These are phyloP conservation scores for Rostratula benghalensis DNA, from an alignment of 2,113 vertebrate genomes.

Conservation along the genomic window DNA sequence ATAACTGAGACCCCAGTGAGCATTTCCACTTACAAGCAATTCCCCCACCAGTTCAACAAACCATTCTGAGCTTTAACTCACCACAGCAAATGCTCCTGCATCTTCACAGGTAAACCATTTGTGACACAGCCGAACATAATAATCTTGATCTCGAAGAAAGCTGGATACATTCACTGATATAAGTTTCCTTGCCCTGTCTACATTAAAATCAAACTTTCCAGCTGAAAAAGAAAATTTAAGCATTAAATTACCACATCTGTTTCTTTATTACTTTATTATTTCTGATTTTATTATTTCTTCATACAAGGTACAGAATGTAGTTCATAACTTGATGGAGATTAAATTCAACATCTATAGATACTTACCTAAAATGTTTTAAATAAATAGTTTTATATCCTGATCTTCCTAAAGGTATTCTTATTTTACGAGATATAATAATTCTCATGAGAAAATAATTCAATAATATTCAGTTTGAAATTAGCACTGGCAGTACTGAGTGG, in stretches of 20 bases:
- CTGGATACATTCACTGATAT: conserved; percentile 77
- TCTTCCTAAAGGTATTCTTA: not conserved
- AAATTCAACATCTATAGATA: not conserved
- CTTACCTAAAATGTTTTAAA: not conserved
- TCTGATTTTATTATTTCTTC: not conserved
- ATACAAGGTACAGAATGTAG: not conserved
- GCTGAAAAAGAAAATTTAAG: conserved; percentile 68
- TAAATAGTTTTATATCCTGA: not conserved
- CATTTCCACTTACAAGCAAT: not conserved
- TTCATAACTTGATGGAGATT: not conserved
- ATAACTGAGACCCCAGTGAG: not conserved
- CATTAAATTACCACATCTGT: not conserved
- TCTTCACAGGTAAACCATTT: conserved; percentile 81
- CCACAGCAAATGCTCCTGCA: conserved; percentile 67
- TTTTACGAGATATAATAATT: not conserved
- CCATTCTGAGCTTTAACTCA: conserved; percentile 58
- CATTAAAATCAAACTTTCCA: conserved; percentile 74
- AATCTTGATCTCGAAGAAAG: conserved; percentile 72
- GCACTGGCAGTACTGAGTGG: not conserved
- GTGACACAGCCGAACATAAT: conserved; percentile 82
- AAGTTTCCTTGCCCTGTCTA: conserved; percentile 73
- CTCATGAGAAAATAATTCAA: not conserved
- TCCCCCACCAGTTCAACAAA: not conserved
- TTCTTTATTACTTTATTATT: not conserved
- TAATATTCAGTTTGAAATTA: not conserved